phyloP scores from a whole-genome alignment of 2,797 vertebrate genomes.

The Sebastiscus tertius region DNA sequence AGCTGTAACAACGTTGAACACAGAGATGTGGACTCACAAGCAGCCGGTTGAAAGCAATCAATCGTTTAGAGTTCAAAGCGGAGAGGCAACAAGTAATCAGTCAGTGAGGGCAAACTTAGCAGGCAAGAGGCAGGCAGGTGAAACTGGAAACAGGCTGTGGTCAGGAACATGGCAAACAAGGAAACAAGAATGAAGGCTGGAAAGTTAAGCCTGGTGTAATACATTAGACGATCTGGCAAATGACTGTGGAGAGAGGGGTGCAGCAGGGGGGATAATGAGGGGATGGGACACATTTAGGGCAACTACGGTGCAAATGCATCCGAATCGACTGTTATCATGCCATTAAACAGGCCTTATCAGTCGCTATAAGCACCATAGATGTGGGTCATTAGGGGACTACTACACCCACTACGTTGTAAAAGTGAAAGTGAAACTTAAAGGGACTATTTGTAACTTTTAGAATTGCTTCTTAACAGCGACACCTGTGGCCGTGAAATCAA shows the following conservation, averaged over 20 bases:
- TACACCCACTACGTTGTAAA: too few species aligned
- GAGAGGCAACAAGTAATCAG: slow-evolving; percentile 15
- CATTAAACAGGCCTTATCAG: too few species aligned
- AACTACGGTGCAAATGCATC: too few species aligned
- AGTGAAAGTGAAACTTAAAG: too few species aligned
- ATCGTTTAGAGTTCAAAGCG: slow-evolving; percentile 10
- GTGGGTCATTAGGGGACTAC: too few species aligned
- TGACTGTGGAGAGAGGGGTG: background rate
- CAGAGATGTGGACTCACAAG: slow-evolving; percentile 5
- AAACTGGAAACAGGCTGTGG: background rate
- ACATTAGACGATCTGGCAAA: background rate
- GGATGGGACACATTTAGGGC: background rate
- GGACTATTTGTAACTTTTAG: too few species aligned
- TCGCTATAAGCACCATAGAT: too few species aligned
- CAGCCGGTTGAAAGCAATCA: slow-evolving; percentile 12
- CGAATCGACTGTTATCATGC: too few species aligned
- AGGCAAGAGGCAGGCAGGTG: background rate
- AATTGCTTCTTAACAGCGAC: too few species aligned
- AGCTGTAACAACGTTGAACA: background rate
- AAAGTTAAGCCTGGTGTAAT: background rate
- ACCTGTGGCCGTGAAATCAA: too few species aligned
- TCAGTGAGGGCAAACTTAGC: background rate
- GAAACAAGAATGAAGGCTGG: background rate
- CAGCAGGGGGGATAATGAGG: background rate
- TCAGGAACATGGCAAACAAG: background rate